Evolutionary conservation across 2,888 invertebrate species (phyloP).

Genomic region (Leptothorax acervorum): DNA sequence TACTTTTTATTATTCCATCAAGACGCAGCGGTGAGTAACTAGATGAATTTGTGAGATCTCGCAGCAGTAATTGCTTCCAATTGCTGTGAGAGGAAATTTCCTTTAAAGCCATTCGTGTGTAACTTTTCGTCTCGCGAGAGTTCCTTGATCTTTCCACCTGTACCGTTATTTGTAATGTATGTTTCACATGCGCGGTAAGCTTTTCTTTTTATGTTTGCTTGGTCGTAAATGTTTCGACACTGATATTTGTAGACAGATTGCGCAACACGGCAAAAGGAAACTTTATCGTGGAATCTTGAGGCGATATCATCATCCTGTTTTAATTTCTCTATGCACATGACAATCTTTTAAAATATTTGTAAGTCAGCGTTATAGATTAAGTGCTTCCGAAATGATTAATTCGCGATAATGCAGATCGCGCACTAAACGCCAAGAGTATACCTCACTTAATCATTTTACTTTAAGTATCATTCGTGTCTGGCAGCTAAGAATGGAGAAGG

Average conservation of each 20-base stretch:
- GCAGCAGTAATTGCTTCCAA: constrained; percentile 19
- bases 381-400: background rate
- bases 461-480: constrained; percentile 2
- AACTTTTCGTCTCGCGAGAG: background rate
- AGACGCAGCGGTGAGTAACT: background rate
- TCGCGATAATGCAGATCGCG: background rate
- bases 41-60: constrained; percentile 26
- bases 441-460: constrained; percentile 3
- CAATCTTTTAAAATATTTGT: background rate
- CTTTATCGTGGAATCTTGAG: background rate
- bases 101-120: constrained; percentile 25
- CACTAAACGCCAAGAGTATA: background rate
- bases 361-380: background rate
- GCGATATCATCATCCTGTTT: background rate
- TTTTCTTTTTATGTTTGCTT: constrained; percentile 11
- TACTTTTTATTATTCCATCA: constrained; percentile 6
- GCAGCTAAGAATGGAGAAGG: background rate
- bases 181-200: background rate
- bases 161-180: background rate
- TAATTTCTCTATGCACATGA: background rate
- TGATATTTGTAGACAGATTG: background rate
- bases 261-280: background rate
- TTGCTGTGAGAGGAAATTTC: constrained; percentile 17
- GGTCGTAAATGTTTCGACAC: background rate
- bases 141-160: constrained; percentile 14